Percentiles rank a stretch among this genome's conserved stretches.
Evolutionary conservation across 2,113 vertebrate species (phyloP).

Genomic region (Astatoreochromis straeleni): DNA sequence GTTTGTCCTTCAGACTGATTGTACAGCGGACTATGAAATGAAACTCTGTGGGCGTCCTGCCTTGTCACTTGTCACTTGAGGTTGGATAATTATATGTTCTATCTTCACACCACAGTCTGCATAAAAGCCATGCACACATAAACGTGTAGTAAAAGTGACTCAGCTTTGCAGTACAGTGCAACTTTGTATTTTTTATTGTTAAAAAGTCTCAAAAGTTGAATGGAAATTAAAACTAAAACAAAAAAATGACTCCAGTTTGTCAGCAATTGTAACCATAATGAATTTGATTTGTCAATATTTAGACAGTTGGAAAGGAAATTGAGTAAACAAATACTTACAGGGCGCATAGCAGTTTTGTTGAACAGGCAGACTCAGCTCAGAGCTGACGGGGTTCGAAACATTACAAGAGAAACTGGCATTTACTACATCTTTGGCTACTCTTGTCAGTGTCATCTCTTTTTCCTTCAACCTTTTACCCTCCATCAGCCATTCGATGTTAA

Average conservation of each 20-base stretch:
- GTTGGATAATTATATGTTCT: not conserved
- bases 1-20: not conserved
- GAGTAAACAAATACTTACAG: accelerated
- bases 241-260: not conserved
- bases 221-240: not conserved
- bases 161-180: accelerated
- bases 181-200: not conserved
- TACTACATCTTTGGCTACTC: not conserved
- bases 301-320: not conserved
- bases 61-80: not conserved
- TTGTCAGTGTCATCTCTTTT: not conserved
- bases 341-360: not conserved
- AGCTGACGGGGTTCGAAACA: not conserved
- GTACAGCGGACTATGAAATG: not conserved
- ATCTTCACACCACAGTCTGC: not conserved
- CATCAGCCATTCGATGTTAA: not conserved
- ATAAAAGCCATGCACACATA: not conserved
- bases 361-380: not conserved
- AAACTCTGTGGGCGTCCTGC: not conserved
- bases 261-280: not conserved
- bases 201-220: not conserved
- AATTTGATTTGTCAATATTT: not conserved
- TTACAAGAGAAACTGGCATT: not conserved
- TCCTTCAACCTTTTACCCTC: not conserved
- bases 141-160: not conserved